Evolutionary conservation across 2,888 invertebrate genomes (phyloP).

Genomic region (Nomada hirtipes): DNA sequence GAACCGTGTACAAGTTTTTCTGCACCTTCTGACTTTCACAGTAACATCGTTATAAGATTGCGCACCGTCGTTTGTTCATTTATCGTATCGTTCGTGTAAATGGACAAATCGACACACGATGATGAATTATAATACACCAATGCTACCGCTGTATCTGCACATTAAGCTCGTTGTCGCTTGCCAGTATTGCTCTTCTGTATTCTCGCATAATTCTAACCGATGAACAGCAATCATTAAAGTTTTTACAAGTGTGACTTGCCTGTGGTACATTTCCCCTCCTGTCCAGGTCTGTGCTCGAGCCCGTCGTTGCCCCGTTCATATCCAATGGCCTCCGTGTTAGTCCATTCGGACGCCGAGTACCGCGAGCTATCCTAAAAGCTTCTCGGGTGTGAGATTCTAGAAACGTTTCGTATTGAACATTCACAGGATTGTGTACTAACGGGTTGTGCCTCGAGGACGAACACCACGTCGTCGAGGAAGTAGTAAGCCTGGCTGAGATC

Average conservation of each 20-base stretch:
- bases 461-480: slow-evolving; percentile 96
- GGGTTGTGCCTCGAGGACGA: slow-evolving; percentile 87
- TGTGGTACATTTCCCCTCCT: slow-evolving; percentile 28
- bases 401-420: neutral
- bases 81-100: slow-evolving; percentile 8
- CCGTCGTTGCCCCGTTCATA: neutral
- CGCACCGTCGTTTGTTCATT: slow-evolving; percentile 62
- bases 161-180: slow-evolving; percentile 81
- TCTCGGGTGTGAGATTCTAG: slow-evolving; percentile 13
- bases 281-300: neutral
- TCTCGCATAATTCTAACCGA: slow-evolving; percentile 80
- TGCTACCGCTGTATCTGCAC: slow-evolving; percentile 81
- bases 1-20: slow-evolving; percentile 60
- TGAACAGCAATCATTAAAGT: slow-evolving; percentile 78
- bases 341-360: slow-evolving; percentile 49
- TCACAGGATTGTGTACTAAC: slow-evolving; percentile 51
- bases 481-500: slow-evolving; percentile 96
- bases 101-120: slow-evolving; percentile 39
- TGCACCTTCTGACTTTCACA: slow-evolving; percentile 65
- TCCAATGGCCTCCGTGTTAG: neutral
- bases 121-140: slow-evolving; percentile 76
- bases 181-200: slow-evolving; percentile 82
- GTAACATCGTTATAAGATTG: slow-evolving; percentile 67
- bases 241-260: slow-evolving; percentile 81
- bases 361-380: slow-evolving; percentile 61